Base-by-base conservation (phyloP, 2,888 invertebrate genomes). In the Lasioglossum figueresi region DNA sequence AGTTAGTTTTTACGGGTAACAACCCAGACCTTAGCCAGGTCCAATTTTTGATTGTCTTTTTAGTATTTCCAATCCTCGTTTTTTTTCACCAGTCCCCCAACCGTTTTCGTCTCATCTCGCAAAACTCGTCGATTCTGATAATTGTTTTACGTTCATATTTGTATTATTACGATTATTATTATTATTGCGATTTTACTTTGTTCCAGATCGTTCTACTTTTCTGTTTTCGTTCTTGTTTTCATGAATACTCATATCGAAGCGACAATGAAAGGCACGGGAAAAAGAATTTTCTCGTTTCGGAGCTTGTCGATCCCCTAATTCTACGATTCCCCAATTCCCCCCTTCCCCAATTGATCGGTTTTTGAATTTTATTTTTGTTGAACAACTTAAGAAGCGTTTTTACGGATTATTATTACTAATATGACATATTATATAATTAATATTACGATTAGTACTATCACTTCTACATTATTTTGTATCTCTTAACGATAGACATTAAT, bases 161-260 rank as follows among this genome's bases (percentile, higher is more conserved):
- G 52, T 52, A 52, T 52, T 52, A 52, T 52, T 52, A 52, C 10
- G 3, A 52, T 52, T 52, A 23, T 52, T 52, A 52, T 72, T 75
- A 70, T 83, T 76, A 81, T 86, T 43, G 73, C 68, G 52, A 52
- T 80, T 79, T 82, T 68, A 37, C 76, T 40, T 75, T 40, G 52
- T 77, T 84, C 59, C 56, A 6, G 48, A 63, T 78, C 37, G 59
- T 84, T 82, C 40, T 14, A n/a, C 6, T 52, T 6, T 73, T 79
- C 72, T 79, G 72, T 82, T 82, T 79, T 31, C 31, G 70, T 74
- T 75, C 76, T 75, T 66, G 56, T 80, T 86, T 66, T 86, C 37
- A 37, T 31, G 59, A 90, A 90, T 90, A 90, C 90, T 90, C 90
- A 89, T 34, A 77, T 10, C 68, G 79, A 84, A 43, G 63, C 75